These are phyloP conservation scores for Bryconaethiops microstoma DNA, from an alignment of 2,797 vertebrate species.

Conservation along the genomic window DNA sequence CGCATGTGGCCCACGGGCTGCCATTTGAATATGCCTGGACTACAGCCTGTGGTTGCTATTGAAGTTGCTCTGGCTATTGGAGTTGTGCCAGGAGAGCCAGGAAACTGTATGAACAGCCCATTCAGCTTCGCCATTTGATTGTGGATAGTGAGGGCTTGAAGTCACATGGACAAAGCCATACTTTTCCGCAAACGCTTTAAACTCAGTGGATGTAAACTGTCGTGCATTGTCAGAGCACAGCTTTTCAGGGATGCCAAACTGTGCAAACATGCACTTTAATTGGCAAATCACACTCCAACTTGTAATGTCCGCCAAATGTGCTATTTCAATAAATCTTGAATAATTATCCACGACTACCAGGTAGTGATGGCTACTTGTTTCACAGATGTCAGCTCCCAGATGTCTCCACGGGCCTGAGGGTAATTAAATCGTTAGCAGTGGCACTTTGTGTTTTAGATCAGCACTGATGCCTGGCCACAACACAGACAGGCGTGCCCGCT, in stretches of 20 bases:
- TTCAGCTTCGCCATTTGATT: too few relatives aligned
- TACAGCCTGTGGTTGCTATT: too few relatives aligned
- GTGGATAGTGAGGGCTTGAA: neutral
- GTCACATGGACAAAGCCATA: too few relatives aligned
- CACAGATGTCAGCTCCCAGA: neutral
- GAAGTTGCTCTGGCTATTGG: too few relatives aligned
- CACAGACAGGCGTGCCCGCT: too few relatives aligned
- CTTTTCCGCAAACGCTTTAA: neutral
- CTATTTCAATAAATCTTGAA: conserved; percentile 1
- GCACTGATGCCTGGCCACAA: neutral
- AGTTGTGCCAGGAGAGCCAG: too few relatives aligned
- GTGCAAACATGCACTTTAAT: conserved; percentile 4
- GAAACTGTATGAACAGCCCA: too few relatives aligned
- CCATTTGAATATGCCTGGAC: too few relatives aligned
- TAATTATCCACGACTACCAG: neutral
- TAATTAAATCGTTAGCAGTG: too few relatives aligned
- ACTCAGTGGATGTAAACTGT: too few relatives aligned
- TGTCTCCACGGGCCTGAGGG: neutral
- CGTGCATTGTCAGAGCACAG: neutral
- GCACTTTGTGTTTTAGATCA: neutral
- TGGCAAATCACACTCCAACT: neutral
- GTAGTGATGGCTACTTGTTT: neutral
- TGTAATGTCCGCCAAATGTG: neutral
- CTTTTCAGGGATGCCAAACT: neutral
- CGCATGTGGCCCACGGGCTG: too few relatives aligned